Evolutionary conservation across 2,888 invertebrate genomes (phyloP), one percentile per base, ranked within the genome.

Genomic region (Eristalis intricaria): DNA sequence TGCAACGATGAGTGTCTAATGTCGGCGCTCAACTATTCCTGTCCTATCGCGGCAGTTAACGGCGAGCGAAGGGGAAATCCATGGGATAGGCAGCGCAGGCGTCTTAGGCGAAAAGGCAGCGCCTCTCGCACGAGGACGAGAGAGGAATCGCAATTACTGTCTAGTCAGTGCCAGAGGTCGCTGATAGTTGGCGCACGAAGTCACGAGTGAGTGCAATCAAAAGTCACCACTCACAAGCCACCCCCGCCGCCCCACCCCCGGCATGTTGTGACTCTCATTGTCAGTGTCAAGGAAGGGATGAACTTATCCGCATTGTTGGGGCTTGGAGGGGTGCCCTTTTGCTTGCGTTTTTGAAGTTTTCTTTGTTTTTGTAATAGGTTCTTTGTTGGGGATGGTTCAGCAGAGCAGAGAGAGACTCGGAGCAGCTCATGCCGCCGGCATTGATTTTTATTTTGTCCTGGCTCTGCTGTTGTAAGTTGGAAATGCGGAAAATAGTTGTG

Each of bases 251-350:
- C 84, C 75, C 83, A 70, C 83, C 70, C 43, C 73, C 58, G 83
- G 83, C 74, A 13, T 86, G 83, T 70, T 86, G 64, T 86, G 78
- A 83, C 78, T 86, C 86, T 74, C 87, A 87, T 87, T 87, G 79
- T 80, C 87, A 87, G 87, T 87, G 87, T 87, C 87, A 84, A 76
- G 87, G 87, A 84, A 74, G 86, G 75, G 71, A 66, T 83, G 66
- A 64, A 71, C 58, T 56, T 56, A 58, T 58, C 43, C 66, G 74
- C 40, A 61, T 63, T 23, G 64, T 10, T 22, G 65, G 61, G 29
- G 11, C 10, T 68, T 75, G 75, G 43, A n/a, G 56, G 38, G 65
- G 38, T 19, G 15, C 10, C 29, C 50, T 70, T 65, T 60, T 22
- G 22, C 40, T 43, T 58, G 8, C 15, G 66, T 40, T 73, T 64